Evolutionary conservation across 2,888 invertebrate species (phyloP), one percentile per base, ranked within the genome.

Genomic region (Yponomeuta malinellus): DNA sequence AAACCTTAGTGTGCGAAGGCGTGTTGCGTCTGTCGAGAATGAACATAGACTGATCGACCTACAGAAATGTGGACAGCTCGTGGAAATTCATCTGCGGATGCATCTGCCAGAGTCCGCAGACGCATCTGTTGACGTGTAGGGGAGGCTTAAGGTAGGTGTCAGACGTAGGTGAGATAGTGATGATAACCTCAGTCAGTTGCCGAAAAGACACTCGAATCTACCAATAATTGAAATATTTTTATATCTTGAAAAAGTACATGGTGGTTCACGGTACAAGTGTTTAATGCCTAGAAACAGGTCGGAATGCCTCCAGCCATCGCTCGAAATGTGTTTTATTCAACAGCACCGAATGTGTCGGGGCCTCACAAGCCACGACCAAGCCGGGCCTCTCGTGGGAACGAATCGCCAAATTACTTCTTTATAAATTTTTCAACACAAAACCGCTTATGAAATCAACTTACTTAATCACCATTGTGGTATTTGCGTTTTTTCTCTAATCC

Each of bases 321-420:
- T 31, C 33, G 33, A 65, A 31, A 31, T 29, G 65, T 65, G 33
- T 65, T 65, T 65, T 65, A 65, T 59, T 29, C 31, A 31, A 65
- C 65, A 33, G 29, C 33, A 33, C 65, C 65, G 65, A 65, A 31
- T 31, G 10, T 65, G 10, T 65, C 10, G 10, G 33, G 43, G 65
- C 65, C 65, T 65, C 65, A 65, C 65, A 29, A n/a, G 12, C 29
- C 10, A 10, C 10, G 33, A 68, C 68, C n/a, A 48, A 37, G 15
- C 33, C 65, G 65, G 12, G 33, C 43, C 48, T 29, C n/a, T n/a
- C 68, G 68, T 68, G 68, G 68, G 68, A 68, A 37, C 68, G 68
- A 68, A 68, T 68, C 43, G 8, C 48, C 33, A n/a, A 68, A 68
- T 68, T 68, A 68, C 65, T 65, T 33, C 29, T 65, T 65, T 65